Percentiles rank a stretch among this genome's conserved stretches.
These are phyloP conservation scores for Euphydryas editha DNA, from an alignment of 2,888 invertebrate species.

Conservation along the genomic window DNA sequence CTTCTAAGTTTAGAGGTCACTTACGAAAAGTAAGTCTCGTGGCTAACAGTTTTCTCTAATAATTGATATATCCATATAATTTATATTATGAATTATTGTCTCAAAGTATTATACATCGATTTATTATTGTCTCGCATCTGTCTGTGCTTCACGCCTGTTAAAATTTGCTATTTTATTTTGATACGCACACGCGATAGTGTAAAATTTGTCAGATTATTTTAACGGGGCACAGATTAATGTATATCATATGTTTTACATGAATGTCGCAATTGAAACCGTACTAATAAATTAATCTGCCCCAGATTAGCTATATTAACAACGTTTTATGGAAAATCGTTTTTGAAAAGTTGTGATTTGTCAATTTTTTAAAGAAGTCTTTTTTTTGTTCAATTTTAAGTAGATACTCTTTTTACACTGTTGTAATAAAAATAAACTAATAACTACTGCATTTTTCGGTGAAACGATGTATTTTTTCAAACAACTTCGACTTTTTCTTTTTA, in stretches of 20 bases:
- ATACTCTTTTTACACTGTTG: background rate
- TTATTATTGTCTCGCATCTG: conserved; percentile 15
- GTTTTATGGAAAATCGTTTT: background rate
- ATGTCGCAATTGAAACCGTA: background rate
- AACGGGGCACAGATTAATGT: conserved; percentile 18
- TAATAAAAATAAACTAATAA: no score
- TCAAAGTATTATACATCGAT: conserved; percentile 5
- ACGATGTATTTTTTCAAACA: background rate
- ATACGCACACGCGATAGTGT: conserved; percentile 2
- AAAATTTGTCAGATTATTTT: conserved; percentile 19
- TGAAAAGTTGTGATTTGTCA: background rate
- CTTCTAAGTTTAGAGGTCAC: no score
- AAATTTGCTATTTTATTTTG: conserved; percentile 18
- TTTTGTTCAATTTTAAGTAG: background rate
- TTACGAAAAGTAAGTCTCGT: no score
- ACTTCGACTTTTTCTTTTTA: background rate
- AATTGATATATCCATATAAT: background rate
- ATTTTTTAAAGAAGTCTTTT: background rate
- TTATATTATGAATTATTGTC: background rate
- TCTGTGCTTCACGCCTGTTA: background rate
- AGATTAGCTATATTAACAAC: background rate
- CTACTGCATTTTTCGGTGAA: background rate
- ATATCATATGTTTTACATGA: conserved; percentile 24
- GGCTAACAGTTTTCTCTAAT: no score
- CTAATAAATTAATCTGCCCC: background rate